Percentiles rank a stretch among this genome's conserved stretches.
phyloP scores from a whole-genome alignment of 2,797 vertebrate genomes.

The Fundulus diaphanus region DNA sequence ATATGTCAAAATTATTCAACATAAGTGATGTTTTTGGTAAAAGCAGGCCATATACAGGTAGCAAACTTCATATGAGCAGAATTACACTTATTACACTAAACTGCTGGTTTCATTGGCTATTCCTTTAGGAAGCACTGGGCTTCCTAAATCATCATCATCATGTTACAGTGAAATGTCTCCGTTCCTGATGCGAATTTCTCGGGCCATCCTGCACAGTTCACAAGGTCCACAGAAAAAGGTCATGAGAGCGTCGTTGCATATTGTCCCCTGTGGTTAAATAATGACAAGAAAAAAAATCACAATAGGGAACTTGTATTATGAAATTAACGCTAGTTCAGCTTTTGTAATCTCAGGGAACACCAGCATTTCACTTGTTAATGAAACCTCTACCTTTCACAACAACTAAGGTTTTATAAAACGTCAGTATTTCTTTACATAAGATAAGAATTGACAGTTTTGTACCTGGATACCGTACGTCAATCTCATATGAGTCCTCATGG shows the following conservation, averaged over 20 bases:
- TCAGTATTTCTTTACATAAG: neutral
- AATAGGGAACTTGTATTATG: conserved; percentile 3
- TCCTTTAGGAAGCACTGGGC: neutral
- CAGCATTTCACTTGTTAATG: conserved; percentile 24
- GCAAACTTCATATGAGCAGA: neutral
- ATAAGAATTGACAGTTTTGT: neutral
- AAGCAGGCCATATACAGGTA: conserved; percentile 53
- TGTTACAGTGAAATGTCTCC: conserved; percentile 68
- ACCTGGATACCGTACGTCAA: conserved; percentile 87
- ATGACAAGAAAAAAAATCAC: conserved; percentile 32
- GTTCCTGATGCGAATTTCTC: conserved; percentile 84
- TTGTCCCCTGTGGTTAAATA: conserved; percentile 77
- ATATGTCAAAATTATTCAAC: conserved; percentile 4
- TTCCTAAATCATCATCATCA: conserved; percentile 6
- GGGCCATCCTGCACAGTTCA: conserved; percentile 86
- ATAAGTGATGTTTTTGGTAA: neutral
- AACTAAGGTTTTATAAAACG: neutral
- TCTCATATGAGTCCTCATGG: conserved; percentile 88
- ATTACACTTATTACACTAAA: conserved; percentile 1
- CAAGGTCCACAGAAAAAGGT: conserved; percentile 79
- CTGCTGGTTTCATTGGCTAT: neutral
- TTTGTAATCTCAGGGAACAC: conserved; percentile 30
- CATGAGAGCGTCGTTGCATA: conserved; percentile 83
- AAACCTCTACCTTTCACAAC: conserved; percentile 51
- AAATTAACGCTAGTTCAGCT: conserved; percentile 22